Percentiles rank a stretch among this genome's conserved stretches.
These are phyloP conservation scores for Agapornis canus DNA, from an alignment of 2,797 vertebrate genomes.

Conservation along the genomic window DNA sequence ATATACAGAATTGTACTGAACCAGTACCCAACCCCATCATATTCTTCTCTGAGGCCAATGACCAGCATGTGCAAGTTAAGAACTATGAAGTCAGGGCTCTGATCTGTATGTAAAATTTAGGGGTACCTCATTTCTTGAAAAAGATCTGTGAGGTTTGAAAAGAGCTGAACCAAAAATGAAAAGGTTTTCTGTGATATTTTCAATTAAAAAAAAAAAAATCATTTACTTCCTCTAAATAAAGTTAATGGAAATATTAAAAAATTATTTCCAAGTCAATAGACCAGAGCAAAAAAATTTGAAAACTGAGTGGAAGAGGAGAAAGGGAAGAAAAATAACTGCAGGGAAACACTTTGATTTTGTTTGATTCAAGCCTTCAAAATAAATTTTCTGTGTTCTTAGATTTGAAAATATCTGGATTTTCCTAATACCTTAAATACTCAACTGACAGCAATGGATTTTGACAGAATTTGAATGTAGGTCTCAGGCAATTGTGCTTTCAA, in stretches of 20 bases:
- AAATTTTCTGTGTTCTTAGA: not conserved
- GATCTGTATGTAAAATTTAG: not conserved
- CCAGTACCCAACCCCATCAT: not conserved
- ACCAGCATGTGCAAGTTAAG: accelerated
- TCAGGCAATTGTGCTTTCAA: not conserved
- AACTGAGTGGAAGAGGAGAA: not conserved
- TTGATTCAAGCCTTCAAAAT: not conserved
- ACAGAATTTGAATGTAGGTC: not conserved
- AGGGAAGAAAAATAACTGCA: not conserved
- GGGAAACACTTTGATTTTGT: not conserved
- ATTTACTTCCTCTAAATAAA: not conserved
- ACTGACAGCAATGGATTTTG: not conserved
- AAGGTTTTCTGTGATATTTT: not conserved
- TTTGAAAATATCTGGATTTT: not conserved
- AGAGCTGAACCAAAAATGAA: not conserved
- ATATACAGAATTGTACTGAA: not conserved
- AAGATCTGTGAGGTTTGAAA: not conserved
- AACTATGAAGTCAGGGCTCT: not conserved
- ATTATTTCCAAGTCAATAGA: not conserved
- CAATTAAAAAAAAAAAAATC: not conserved
- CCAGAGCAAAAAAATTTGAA: not conserved
- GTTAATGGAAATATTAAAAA: not conserved
- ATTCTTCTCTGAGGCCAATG: not conserved
- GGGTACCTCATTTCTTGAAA: not conserved
- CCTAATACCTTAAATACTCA: not conserved